A percentile compares a stretch with the other conserved stretches of the same genome.
Conservation (phyloP, 2,888 invertebrate species). For the Acanthoscelides obtectus region DNA sequence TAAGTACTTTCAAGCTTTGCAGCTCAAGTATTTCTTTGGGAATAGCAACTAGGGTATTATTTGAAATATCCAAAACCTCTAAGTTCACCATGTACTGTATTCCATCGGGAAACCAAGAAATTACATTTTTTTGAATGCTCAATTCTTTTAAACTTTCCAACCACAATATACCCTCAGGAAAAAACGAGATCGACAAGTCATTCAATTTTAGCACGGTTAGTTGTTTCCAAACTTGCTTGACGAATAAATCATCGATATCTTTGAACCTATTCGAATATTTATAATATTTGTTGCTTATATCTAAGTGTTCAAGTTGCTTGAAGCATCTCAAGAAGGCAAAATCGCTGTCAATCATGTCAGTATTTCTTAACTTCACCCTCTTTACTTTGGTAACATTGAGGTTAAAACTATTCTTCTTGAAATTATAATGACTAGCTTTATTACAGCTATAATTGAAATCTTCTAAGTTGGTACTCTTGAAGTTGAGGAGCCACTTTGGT, state of each 20-base stretch:
- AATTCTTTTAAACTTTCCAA: conserved; percentile 26
- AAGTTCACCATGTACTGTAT: conserved; percentile 29
- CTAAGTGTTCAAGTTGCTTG: conserved; percentile 23
- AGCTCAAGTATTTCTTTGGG: conserved; percentile 20
- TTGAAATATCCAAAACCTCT: conserved; percentile 27
- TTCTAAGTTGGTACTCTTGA: conserved; percentile 22
- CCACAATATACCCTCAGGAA: conserved; percentile 29
- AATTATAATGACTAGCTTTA: conserved; percentile 22
- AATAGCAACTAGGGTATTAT: conserved; percentile 22
- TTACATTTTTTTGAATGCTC: conserved; percentile 23
- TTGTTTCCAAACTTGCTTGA: conserved; percentile 25
- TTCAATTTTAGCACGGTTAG: conserved; percentile 24
- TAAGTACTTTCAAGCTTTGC: conserved; percentile 18
- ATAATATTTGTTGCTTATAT: conserved; percentile 27
- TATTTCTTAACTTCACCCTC: conserved; percentile 23
- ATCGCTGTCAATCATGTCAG: conserved; percentile 24
- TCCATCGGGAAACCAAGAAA: conserved; percentile 29
- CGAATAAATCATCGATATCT: conserved; percentile 27
- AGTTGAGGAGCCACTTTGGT: conserved; percentile 29
- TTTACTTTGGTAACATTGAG: conserved; percentile 18
- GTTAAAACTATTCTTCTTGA: conserved; percentile 21
- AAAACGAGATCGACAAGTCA: conserved; percentile 22
- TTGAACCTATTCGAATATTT: conserved; percentile 20
- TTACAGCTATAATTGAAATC: conserved; percentile 31
- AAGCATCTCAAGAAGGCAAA: conserved; percentile 25